These are phyloP conservation scores for Ranitomeya imitator DNA, from an alignment of 2,113 vertebrate species.

Conservation along the genomic window DNA sequence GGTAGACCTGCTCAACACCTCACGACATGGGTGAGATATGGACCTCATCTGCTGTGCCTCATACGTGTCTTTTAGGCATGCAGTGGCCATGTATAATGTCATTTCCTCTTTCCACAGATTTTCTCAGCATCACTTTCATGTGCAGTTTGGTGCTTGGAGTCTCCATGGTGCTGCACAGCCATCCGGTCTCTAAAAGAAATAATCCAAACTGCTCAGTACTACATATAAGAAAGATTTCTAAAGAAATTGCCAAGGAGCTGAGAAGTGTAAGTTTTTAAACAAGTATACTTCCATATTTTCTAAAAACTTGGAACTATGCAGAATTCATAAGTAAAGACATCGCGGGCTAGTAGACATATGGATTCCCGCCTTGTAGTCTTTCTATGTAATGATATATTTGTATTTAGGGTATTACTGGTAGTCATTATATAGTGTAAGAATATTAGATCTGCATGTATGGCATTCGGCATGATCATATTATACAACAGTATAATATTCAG, in stretches of 20 bases:
- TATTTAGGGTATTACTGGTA: not conserved
- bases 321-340: not conserved
- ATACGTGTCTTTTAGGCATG: not conserved
- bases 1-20: not conserved
- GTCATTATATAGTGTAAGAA: not conserved
- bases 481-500: not conserved
- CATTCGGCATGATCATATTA: not conserved
- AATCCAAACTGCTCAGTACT: no score
- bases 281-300: not conserved
- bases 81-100: not conserved
- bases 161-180: not conserved
- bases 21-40: constrained; percentile 11
- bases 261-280: not conserved
- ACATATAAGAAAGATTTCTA: not conserved
- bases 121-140: not conserved
- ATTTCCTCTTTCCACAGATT: not conserved
- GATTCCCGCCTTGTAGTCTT: not conserved
- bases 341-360: not conserved
- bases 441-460: not conserved
- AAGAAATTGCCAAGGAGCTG: not conserved
- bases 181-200: not conserved
- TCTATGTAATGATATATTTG: not conserved
- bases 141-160: not conserved
- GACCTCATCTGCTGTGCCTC: not conserved
- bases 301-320: not conserved